A percentile compares a stretch with the other conserved stretches of the same genome.
Conservation (phyloP, 2,113 vertebrate genomes). For the Scartelaos histophorus region DNA sequence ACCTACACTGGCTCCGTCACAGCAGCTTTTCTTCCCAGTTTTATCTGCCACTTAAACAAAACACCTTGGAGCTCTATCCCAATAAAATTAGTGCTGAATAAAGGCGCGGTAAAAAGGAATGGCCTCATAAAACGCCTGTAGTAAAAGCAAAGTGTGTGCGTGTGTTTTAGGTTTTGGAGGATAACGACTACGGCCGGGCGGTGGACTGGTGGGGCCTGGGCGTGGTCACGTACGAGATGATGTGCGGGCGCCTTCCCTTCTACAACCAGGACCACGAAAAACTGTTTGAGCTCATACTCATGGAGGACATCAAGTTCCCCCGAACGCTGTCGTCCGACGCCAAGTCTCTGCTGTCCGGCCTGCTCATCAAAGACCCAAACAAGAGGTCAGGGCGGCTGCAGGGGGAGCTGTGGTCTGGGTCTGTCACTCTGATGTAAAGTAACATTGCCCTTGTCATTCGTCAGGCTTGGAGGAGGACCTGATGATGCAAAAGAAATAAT, state of each 20-base stretch:
- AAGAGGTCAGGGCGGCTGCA: slow-evolving; percentile 79
- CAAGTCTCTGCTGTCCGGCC: slow-evolving; percentile 94
- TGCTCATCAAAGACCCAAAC: slow-evolving; percentile 98
- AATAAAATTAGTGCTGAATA: slow-evolving; percentile 49
- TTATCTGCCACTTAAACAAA: slow-evolving; percentile 47
- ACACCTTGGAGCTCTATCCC: slow-evolving; percentile 31
- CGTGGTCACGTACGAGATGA: slow-evolving; percentile 98
- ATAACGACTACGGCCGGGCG: slow-evolving; percentile 95
- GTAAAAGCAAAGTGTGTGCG: neutral
- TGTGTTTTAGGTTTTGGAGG: slow-evolving; percentile 86
- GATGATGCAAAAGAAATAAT: slow-evolving; percentile 98
- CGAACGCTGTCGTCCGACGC: slow-evolving; percentile 93
- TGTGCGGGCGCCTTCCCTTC: slow-evolving; percentile 95
- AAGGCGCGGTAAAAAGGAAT: slow-evolving; percentile 53
- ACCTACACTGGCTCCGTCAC: slow-evolving; percentile 12
- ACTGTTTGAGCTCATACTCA: slow-evolving; percentile 95
- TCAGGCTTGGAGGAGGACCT: slow-evolving; percentile 93
- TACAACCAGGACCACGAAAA: slow-evolving; percentile 99
- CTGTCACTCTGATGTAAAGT: neutral
- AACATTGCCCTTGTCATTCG: slow-evolving; percentile 35
- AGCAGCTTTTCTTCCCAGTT: slow-evolving; percentile 6
- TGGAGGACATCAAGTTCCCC: slow-evolving; percentile 99
- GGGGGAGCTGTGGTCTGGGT: neutral
- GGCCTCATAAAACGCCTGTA: slow-evolving; percentile 5
- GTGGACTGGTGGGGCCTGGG: slow-evolving; percentile 99